Percentiles rank a stretch among this genome's conserved stretches.
phyloP scores from a whole-genome alignment of 2,797 vertebrate species.

The Lepus townsendii region DNA sequence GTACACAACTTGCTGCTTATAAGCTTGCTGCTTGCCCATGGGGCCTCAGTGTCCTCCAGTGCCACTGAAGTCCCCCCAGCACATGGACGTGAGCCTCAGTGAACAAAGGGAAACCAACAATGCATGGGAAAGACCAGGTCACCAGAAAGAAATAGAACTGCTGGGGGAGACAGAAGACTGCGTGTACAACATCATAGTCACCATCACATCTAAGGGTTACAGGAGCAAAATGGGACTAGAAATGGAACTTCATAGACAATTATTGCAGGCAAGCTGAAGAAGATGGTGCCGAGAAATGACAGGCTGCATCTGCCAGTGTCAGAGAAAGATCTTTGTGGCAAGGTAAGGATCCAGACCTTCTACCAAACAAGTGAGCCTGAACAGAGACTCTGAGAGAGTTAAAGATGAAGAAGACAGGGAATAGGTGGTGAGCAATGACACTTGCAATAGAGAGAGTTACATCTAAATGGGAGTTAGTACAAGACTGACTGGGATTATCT shows the following conservation, averaged over 20 bases:
- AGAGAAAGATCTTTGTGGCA: background rate
- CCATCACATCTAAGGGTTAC: background rate
- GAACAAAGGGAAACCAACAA: background rate
- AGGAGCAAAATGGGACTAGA: background rate
- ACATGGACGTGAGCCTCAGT: background rate
- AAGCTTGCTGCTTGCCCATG: background rate
- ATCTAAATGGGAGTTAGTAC: background rate
- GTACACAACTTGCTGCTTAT: background rate
- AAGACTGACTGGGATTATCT: background rate
- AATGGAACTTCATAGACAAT: background rate
- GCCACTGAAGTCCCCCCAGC: background rate
- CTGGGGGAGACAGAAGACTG: background rate
- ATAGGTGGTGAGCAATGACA: background rate
- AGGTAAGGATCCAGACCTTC: background rate
- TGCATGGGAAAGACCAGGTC: background rate
- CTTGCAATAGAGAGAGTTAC: background rate
- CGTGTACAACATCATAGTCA: background rate
- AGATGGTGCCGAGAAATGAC: background rate
- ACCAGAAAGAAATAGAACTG: background rate
- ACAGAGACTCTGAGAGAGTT: background rate
- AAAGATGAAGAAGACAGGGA: background rate
- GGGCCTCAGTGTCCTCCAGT: background rate
- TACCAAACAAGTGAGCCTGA: background rate
- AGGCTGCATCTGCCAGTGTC: background rate
- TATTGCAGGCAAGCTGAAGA: constrained; percentile 5